Base-by-base conservation (phyloP, 2,113 vertebrate genomes). In the Corythoichthys haematopterus region DNA sequence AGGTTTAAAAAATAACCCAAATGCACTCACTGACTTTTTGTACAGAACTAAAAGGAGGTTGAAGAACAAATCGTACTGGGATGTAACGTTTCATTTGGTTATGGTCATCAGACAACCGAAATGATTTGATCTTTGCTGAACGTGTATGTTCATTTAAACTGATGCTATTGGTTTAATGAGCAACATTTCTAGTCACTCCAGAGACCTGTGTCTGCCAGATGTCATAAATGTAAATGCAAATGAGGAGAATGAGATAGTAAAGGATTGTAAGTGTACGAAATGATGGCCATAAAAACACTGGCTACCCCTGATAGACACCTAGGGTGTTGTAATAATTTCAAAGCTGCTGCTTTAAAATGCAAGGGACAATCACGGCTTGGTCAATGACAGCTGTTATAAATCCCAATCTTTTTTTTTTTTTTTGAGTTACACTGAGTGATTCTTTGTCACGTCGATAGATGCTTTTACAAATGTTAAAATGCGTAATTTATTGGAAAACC, bases 291-390 rank as follows among this genome's bases (percentile, higher is more conserved):
- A 38, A 70, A 70, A 66, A 56, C 36, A 60, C 12, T 67, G 37
- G 43, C 37, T 53, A 56, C 53, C 13, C 48, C 7, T 52, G 43
- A 59, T 20, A 57, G 37, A 68, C 59, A 63, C 50, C 36, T 62
- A 37, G 15, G 45, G 35, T 15, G 51, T 35, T 62, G n/a, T 8
- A 57, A 68, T 55, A 51, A 58, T 71, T 8, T 65, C 52, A 11
- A 45, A 77, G 56, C 40, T 3, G n/a, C 36, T 65, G 16, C 45
- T 75, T 59, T 70, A 64, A 72, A 68, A 70, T 71, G 48, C 45
- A 4, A 69, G 20, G 2, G 1, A 59, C 16, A 35, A 65, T 56
- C 20, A 45, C 51, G 55, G 28, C 53, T 53, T 59, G 6, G 38
- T 65, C 50, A 59, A 37, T 37, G 45, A 59, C 53, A 62, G 50